Evolutionary conservation across 2,888 invertebrate genomes (phyloP).

Genomic region (Drosophila meridionalis): DNA sequence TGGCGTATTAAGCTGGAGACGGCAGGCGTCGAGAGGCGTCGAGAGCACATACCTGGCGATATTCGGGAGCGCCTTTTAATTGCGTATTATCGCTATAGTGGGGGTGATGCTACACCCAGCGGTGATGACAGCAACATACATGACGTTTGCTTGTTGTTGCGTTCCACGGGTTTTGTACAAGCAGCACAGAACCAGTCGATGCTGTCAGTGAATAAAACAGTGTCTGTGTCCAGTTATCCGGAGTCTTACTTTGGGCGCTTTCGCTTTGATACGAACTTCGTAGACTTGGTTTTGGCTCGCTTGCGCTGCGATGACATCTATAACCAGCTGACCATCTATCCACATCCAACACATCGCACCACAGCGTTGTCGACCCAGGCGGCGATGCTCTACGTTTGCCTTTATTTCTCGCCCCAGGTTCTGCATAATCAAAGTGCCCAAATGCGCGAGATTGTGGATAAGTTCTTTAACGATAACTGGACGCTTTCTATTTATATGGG

Average conservation of each 20-base stretch:
- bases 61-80: constrained; percentile 96
- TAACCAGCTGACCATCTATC: constrained; percentile 95
- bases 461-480: constrained; percentile 99
- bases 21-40: too few species aligned
- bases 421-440: constrained; percentile 93
- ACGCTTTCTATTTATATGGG: constrained; percentile 98
- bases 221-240: constrained; percentile 91
- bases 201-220: constrained; percentile 78
- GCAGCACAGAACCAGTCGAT: constrained; percentile 7
- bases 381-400: constrained; percentile 96
- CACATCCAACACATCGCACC: constrained; percentile 96
- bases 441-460: constrained; percentile 99
- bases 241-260: constrained; percentile 96
- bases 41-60: constrained; percentile 93
- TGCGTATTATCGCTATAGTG: constrained; percentile 96
- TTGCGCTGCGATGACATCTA: constrained; percentile 98
- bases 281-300: constrained; percentile 95
- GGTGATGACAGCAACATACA: constrained; percentile 92
- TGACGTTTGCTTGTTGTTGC: constrained; percentile 96
- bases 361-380: constrained; percentile 96
- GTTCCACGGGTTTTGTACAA: constrained; percentile 92
- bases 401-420: constrained; percentile 94
- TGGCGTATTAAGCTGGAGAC: constrained; percentile 97
- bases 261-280: constrained; percentile 89
- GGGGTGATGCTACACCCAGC: constrained; percentile 71